Conservation (phyloP, 1,140 invertebrate genomes). For the Anastrepha ludens region DNA sequence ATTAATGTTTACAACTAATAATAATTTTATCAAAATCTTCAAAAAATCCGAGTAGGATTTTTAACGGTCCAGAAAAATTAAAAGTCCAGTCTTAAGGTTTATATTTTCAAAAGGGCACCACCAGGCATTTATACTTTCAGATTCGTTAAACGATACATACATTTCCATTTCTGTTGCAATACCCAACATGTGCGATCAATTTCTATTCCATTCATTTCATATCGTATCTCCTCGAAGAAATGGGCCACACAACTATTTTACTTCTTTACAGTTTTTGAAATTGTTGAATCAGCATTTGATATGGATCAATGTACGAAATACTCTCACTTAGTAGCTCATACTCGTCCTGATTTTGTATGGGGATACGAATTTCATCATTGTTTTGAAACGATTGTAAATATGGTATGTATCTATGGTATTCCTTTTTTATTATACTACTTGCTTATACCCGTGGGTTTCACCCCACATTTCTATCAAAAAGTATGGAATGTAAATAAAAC, state of each 20-base stretch:
- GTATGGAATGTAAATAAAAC: too few species aligned
- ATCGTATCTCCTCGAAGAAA: slow-evolving; percentile 74
- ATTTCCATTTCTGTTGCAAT: too few species aligned
- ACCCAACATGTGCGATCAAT: slow-evolving; percentile 72
- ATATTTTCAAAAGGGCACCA: too few species aligned
- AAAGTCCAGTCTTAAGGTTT: too few species aligned
- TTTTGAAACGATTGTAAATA: too few species aligned
- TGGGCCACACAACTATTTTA: slow-evolving; percentile 66
- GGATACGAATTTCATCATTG: too few species aligned
- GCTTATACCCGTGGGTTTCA: too few species aligned
- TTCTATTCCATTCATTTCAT: slow-evolving; percentile 60
- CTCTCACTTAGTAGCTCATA: slow-evolving; percentile 68
- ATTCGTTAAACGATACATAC: slow-evolving; percentile 62
- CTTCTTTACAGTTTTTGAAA: slow-evolving; percentile 36
- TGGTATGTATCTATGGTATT: background rate
- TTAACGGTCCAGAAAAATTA: too few species aligned
- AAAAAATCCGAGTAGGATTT: too few species aligned
- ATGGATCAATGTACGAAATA: slow-evolving; percentile 59
- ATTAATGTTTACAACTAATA: slow-evolving; percentile 72
- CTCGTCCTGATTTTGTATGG: slow-evolving; percentile 55
- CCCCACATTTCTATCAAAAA: too few species aligned
- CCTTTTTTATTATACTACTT: slow-evolving; percentile 55
- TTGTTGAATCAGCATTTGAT: slow-evolving; percentile 56
- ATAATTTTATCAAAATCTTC: too few species aligned
- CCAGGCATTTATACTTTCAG: slow-evolving; percentile 63